A percentile compares a stretch with the other conserved stretches of the same genome.
These are phyloP conservation scores for Andrena bicolor DNA, from an alignment of 2,888 invertebrate species.

Conservation along the genomic window DNA sequence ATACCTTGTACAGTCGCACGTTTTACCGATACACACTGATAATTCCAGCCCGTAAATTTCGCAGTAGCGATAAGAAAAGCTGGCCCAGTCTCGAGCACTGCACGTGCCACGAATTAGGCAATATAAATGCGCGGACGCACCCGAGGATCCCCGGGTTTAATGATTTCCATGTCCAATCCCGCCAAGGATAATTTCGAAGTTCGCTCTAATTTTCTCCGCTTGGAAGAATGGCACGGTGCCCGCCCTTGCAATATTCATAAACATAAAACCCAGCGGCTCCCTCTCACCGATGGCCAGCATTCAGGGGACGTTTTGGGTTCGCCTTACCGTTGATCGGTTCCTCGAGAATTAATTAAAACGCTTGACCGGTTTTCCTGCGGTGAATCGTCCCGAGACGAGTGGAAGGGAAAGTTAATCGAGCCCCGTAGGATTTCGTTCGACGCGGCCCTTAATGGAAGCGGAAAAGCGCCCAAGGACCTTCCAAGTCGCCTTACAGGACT, in stretches of 20 bases:
- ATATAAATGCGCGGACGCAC: constrained; percentile 50
- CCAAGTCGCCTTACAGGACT: constrained; percentile 27
- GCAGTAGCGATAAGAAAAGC: constrained; percentile 31
- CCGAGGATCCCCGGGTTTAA: constrained; percentile 31
- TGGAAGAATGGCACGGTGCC: constrained; percentile 2
- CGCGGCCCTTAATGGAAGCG: constrained; percentile 27
- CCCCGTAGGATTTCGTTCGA: constrained; percentile 26
- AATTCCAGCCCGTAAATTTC: constrained; percentile 23
- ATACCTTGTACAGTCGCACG: neutral
- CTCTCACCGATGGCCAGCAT: neutral
- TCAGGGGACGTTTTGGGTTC: constrained; percentile 1
- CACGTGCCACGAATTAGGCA: constrained; percentile 39
- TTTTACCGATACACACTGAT: constrained; percentile 12
- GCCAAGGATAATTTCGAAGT: constrained; percentile 37
- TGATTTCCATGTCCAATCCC: constrained; percentile 54
- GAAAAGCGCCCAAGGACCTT: constrained; percentile 28
- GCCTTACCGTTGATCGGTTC: constrained; percentile 6
- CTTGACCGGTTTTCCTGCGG: constrained; percentile 26
- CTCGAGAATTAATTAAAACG: constrained; percentile 43
- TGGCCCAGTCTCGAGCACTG: constrained; percentile 11
- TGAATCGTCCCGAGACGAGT: neutral
- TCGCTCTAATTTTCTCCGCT: constrained; percentile 26
- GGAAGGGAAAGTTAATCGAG: constrained; percentile 29
- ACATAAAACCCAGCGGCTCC: constrained; percentile 24
- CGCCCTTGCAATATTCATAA: constrained; percentile 52